Evolutionary conservation across 1,140 invertebrate species (phyloP).

Genomic region (Neoseiulus cucumeris): DNA sequence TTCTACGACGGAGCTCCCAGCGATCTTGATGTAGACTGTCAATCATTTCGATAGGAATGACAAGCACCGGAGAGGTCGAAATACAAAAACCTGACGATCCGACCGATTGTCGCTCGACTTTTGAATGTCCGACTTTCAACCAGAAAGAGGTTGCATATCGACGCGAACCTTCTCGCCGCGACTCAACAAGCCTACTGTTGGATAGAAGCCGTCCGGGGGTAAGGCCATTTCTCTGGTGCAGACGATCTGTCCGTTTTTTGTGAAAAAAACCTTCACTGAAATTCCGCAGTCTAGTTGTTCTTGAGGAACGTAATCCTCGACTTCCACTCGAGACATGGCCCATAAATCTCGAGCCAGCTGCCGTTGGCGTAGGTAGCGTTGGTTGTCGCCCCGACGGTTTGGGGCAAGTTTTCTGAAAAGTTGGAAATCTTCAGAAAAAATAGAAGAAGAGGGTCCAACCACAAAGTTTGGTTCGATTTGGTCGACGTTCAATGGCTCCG

Average conservation of each 20-base stretch:
- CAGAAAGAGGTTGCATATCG: slow-evolving; percentile 35
- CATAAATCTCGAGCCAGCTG: not conserved
- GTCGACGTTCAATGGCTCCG: too few species aligned
- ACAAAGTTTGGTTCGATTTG: too few species aligned
- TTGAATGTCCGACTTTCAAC: slow-evolving; percentile 24
- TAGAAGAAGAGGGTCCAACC: too few species aligned
- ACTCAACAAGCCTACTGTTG: slow-evolving; percentile 38
- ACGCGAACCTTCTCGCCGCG: slow-evolving; percentile 35
- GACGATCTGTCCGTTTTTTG: slow-evolving; percentile 35
- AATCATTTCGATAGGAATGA: too few species aligned
- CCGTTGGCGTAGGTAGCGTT: not conserved
- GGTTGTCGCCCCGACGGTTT: not conserved
- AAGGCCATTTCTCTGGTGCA: slow-evolving; percentile 33
- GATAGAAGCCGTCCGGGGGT: slow-evolving; percentile 37
- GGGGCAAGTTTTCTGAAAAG: too few species aligned
- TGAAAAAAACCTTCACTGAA: slow-evolving; percentile 33
- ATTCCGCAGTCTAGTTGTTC: slow-evolving; percentile 5
- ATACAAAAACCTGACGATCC: not conserved
- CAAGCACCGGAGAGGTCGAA: too few species aligned
- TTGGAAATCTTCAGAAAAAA: too few species aligned
- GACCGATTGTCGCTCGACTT: not conserved
- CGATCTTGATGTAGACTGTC: too few species aligned
- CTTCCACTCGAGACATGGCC: not conserved
- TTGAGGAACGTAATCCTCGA: not conserved
- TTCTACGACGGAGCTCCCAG: too few species aligned